A percentile compares a stretch with the other conserved stretches of the same genome.
phyloP scores from a whole-genome alignment of 30 jellyfish, hydroid and myxozoan genomes.

The Chrysaora quinquecirrha region DNA sequence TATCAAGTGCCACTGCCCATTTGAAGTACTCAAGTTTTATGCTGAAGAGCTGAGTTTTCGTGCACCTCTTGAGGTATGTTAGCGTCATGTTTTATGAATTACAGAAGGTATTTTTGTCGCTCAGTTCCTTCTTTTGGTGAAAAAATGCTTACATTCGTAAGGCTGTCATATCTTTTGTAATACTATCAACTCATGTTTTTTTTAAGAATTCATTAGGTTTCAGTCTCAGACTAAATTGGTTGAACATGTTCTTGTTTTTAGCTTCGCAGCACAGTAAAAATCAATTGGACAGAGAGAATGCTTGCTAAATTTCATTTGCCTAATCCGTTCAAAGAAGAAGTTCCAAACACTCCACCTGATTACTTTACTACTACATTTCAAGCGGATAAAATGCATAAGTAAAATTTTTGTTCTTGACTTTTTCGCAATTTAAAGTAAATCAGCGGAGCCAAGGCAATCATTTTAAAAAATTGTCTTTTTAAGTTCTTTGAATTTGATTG shows the following conservation, averaged over 20 bases:
- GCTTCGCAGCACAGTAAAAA: constrained; percentile 83
- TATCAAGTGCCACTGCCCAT: constrained; percentile 97
- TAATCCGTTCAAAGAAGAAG: constrained; percentile 81
- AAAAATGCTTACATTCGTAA: too few relatives aligned
- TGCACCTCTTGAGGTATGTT: constrained; percentile 95
- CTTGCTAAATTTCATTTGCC: constrained; percentile 91
- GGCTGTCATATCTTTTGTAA: too few relatives aligned
- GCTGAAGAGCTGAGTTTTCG: constrained; percentile 95
- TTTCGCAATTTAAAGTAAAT: too few relatives aligned
- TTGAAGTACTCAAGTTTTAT: constrained; percentile 85
- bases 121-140: too few relatives aligned
- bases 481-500: too few relatives aligned
- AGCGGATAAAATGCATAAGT: constrained; percentile 94
- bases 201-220: too few relatives aligned
- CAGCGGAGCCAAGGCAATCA: too few relatives aligned
- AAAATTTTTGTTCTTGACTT: constrained; percentile 35
- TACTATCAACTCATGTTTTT: too few relatives aligned
- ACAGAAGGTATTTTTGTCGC: too few relatives aligned
- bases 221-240: too few relatives aligned
- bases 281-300: constrained; percentile 96
- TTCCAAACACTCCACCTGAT: constrained; percentile 93
- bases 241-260: constrained; percentile 16
- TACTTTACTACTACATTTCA: constrained; percentile 93
- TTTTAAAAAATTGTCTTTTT: too few relatives aligned
- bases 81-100: too few relatives aligned